Percentiles rank a stretch among this genome's conserved stretches.
Conservation (phyloP, 2,113 vertebrate genomes). For the Elephas maximus region DNA sequence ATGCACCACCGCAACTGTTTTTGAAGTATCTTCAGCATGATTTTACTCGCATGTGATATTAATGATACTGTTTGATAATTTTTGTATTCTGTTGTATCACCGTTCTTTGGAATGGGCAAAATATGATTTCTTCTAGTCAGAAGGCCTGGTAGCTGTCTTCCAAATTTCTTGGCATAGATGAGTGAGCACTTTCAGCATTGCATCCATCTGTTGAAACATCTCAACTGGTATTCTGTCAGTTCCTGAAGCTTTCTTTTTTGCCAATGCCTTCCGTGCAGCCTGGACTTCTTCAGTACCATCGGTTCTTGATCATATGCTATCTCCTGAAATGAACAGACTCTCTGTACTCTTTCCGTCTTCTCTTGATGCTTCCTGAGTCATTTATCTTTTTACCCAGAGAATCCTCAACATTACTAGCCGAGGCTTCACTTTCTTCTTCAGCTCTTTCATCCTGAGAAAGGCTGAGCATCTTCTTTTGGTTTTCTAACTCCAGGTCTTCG, state of each 20-base stretch:
- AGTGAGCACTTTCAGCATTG: not conserved
- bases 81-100: not conserved
- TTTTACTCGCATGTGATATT: not conserved
- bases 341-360: not conserved
- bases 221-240: not conserved
- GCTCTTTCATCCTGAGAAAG: not conserved
- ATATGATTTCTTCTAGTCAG: not conserved
- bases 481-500: not conserved
- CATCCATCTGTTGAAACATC: not conserved
- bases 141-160: not conserved
- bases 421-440: not conserved
- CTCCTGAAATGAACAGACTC: not conserved
- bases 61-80: not conserved
- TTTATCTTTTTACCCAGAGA: not conserved
- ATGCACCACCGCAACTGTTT: not conserved
- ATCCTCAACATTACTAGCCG: not conserved
- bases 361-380: not conserved
- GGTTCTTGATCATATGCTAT: not conserved
- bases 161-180: not conserved
- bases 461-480: not conserved
- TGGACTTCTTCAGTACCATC: not conserved
- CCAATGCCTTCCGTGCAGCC: not conserved
- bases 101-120: not conserved
- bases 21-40: not conserved
- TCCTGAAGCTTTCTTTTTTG: not conserved